A percentile compares a stretch with the other conserved stretches of the same genome.
phyloP scores from a whole-genome alignment of 2,888 invertebrate genomes.

The Adelognathus sp. region DNA sequence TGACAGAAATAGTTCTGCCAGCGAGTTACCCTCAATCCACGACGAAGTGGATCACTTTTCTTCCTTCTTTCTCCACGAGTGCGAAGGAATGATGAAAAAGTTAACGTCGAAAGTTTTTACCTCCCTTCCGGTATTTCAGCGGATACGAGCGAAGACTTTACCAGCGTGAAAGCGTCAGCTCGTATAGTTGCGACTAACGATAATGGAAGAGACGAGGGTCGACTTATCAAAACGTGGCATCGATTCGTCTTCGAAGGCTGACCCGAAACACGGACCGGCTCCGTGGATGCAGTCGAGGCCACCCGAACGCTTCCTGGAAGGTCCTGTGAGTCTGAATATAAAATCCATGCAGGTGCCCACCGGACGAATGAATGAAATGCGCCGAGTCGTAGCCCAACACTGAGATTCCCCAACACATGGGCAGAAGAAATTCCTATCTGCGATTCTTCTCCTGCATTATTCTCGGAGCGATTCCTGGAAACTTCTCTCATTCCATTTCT shows the following conservation, averaged over 20 bases:
- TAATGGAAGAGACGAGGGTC: conserved; percentile 31
- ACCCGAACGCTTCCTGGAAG: conserved; percentile 39
- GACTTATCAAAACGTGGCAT: background rate
- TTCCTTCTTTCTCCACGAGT: background rate
- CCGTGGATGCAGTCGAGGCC: conserved; percentile 6
- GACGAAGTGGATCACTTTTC: background rate
- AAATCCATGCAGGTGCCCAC: background rate
- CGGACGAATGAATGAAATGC: conserved; percentile 24
- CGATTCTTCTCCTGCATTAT: background rate
- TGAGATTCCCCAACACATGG: background rate
- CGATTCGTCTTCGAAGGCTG: background rate
- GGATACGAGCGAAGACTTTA: background rate
- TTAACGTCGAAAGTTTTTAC: background rate
- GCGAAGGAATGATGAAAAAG: background rate
- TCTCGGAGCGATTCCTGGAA: background rate
- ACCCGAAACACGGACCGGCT: background rate
- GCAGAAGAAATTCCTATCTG: background rate
- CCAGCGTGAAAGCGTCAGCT: background rate
- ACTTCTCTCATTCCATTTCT: background rate
- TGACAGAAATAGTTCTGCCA: no score
- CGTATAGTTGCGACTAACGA: background rate
- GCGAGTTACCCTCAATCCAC: no score
- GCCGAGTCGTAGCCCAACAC: background rate
- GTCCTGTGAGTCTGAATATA: conserved; percentile 4
- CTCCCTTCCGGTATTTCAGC: background rate